Percentiles rank a stretch among this genome's conserved stretches.
These are phyloP conservation scores for Paracanthobrama guichenoti DNA, from an alignment of 2,113 vertebrate genomes.

Conservation along the genomic window DNA sequence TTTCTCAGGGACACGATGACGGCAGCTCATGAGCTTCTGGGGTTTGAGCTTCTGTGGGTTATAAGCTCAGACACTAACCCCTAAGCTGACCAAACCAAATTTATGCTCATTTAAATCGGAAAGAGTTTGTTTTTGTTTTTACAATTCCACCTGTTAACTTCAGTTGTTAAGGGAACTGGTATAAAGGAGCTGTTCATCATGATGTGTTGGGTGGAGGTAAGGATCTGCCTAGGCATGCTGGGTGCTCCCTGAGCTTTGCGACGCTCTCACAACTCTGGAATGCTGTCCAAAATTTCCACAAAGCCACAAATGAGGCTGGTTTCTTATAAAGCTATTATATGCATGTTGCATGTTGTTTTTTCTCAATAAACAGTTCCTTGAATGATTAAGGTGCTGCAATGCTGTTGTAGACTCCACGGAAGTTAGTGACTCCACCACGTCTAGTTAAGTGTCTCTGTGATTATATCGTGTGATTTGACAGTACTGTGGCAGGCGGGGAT, in stretches of 20 bases:
- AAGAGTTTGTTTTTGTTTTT: slow-evolving; percentile 5
- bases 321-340: slow-evolving; percentile 6
- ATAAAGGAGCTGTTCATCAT: slow-evolving; percentile 40
- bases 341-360: slow-evolving; percentile 13
- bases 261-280: slow-evolving; percentile 65
- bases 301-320: slow-evolving; percentile 36
- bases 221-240: slow-evolving; percentile 60
- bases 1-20: not conserved
- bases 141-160: not conserved
- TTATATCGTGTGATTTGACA: not conserved
- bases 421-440: not conserved
- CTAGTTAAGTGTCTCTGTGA: slow-evolving; percentile 17
- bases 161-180: slow-evolving; percentile 33
- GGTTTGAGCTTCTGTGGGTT: not conserved
- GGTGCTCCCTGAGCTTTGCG: slow-evolving; percentile 64
- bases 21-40: not conserved
- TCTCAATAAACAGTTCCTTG: not conserved
- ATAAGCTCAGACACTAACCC: not conserved
- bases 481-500: not conserved
- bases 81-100: not conserved
- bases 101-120: not conserved
- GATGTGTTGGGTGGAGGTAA: slow-evolving; percentile 55
- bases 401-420: not conserved
- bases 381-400: slow-evolving; percentile 17
- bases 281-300: slow-evolving; percentile 61